These are phyloP conservation scores for Chromis chromis DNA, from an alignment of 2,797 vertebrate genomes.

Conservation along the genomic window DNA sequence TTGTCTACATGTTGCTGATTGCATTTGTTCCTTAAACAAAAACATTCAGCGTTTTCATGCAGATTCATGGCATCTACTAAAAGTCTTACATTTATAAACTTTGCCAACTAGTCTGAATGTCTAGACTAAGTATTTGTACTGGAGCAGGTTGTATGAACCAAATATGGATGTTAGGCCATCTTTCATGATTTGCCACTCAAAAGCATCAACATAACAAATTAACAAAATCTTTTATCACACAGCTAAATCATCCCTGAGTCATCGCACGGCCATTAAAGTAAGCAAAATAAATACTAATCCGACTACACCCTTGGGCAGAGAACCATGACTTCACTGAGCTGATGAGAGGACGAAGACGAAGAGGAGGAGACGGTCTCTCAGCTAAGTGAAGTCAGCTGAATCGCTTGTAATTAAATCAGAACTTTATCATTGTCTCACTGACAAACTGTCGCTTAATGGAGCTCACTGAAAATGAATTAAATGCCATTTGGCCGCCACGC, in stretches of 20 bases:
- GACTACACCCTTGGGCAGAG: neutral
- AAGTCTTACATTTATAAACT: too few relatives aligned
- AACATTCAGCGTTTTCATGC: too few relatives aligned
- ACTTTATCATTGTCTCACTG: constrained; percentile 25
- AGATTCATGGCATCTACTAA: too few relatives aligned
- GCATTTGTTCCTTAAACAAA: neutral
- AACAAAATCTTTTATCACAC: neutral
- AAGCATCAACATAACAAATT: neutral
- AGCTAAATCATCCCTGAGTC: neutral
- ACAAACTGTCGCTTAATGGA: constrained; percentile 28
- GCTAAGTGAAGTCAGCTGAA: constrained; percentile 54
- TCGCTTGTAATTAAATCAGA: constrained; percentile 45
- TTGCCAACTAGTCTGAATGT: too few relatives aligned
- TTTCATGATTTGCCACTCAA: too few relatives aligned
- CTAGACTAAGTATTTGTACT: too few relatives aligned
- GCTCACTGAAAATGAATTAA: constrained; percentile 27
- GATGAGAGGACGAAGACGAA: neutral
- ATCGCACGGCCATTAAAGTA: neutral
- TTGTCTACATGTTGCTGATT: neutral
- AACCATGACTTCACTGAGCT: constrained; percentile 11
- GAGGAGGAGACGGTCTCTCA: constrained; percentile 9
- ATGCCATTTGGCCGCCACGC: constrained; percentile 44
- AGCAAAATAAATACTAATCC: neutral
- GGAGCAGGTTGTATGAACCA: too few relatives aligned
- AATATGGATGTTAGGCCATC: too few relatives aligned